Conservation (phyloP, 1,140 invertebrate genomes). For the Drosophila tani region DNA sequence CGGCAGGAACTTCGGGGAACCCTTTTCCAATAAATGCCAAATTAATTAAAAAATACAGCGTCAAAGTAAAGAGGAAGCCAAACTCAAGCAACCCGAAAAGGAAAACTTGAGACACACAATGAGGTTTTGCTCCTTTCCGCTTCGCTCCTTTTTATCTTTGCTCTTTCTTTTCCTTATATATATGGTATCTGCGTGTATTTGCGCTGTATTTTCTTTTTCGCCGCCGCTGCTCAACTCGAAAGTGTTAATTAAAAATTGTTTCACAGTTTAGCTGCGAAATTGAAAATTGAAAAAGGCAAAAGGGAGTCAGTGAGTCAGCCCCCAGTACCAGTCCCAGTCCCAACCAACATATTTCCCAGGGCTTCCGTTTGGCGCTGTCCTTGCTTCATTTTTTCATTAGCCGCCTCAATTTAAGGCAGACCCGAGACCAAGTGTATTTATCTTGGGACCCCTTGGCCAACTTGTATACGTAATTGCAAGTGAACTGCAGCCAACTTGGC, state of each 20-base stretch:
- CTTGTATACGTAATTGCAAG: conserved; percentile 71
- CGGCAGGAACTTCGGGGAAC: conserved; percentile 46
- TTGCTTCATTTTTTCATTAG: conserved; percentile 70
- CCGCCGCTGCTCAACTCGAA: conserved; percentile 71
- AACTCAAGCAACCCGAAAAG: conserved; percentile 74
- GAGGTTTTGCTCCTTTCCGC: conserved; percentile 55
- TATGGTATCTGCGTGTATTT: conserved; percentile 52
- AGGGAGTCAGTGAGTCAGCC: conserved; percentile 43
- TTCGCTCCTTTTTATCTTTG: conserved; percentile 39
- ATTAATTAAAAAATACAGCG: conserved; percentile 83
- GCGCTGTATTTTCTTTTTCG: conserved; percentile 41
- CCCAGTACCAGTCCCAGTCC: conserved; percentile 17
- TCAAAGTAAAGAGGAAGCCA: conserved; percentile 74
- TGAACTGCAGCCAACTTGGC: conserved; percentile 48
- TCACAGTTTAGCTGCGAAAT: conserved; percentile 84
- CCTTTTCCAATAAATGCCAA: conserved; percentile 83
- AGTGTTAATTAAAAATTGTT: conserved; percentile 85
- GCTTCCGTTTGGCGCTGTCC: conserved; percentile 34
- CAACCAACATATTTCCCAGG: conserved; percentile 67
- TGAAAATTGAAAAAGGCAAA: conserved; percentile 82
- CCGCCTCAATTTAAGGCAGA: conserved; percentile 67
- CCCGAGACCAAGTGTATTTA: conserved; percentile 73
- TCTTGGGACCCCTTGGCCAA: conserved; percentile 62
- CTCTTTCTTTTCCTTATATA: conserved; percentile 53
- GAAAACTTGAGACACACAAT: conserved; percentile 79